Conservation (phyloP, 2,797 vertebrate species). For the Myotis daubentonii region DNA sequence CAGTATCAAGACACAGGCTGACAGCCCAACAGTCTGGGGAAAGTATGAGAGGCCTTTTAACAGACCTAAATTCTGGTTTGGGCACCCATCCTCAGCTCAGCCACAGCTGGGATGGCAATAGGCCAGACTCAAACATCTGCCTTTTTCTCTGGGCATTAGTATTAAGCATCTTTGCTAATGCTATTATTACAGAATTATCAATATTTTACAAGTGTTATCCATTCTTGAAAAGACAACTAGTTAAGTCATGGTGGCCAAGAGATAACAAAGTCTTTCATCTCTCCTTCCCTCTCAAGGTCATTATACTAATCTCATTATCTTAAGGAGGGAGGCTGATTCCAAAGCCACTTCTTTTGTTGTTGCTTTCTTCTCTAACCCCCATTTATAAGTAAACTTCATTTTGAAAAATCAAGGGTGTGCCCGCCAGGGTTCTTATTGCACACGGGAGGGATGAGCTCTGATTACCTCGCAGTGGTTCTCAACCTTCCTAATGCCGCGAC, state of each 20-base stretch:
- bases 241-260: neutral
- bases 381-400: neutral
- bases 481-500: too few relatives aligned
- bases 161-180: neutral
- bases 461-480: neutral
- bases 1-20: neutral
- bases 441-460: neutral
- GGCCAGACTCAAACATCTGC: slow-evolving; percentile 58
- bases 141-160: neutral
- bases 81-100: neutral
- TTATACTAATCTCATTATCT: neutral
- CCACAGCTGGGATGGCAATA: slow-evolving; percentile 56
- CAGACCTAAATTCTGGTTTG: neutral
- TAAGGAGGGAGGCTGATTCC: neutral
- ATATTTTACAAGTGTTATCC: slow-evolving; percentile 35
- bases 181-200: slow-evolving; percentile 54
- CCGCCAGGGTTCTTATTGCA: neutral
- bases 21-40: neutral
- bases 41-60: neutral
- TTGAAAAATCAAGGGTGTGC: neutral
- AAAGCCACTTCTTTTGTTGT: neutral
- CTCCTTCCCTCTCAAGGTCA: neutral
- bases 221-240: slow-evolving; percentile 23
- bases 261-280: neutral
- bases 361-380: neutral